Evolutionary conservation across 1,140 invertebrate genomes (phyloP), one percentile per base, ranked within the genome.

Genomic region (Batillaria attramentaria): DNA sequence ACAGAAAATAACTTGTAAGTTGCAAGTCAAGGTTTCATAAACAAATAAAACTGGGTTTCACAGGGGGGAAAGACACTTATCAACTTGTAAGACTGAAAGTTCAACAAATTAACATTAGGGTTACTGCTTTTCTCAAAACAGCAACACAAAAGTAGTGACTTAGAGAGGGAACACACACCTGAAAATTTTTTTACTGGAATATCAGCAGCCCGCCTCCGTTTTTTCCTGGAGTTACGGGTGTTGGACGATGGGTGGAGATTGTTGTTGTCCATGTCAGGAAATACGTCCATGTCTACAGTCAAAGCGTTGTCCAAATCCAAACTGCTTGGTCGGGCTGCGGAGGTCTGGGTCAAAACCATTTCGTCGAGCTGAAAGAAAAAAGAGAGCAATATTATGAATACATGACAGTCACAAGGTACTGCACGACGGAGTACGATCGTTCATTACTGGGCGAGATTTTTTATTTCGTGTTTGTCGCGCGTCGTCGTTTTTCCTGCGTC

Each of bases 171-270:
- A 70, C 28, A 80, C 77, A 84, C 75, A 90, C 89, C 89, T 72
- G 84, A 80, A 83, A 90, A 90, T 77, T 87, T 88, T 82, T 89
- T 89, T 10, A 86, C 85, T 69, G 84, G 84, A 77, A 84, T 84
- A 60, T 87, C 87, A 66, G 87, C 83, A 72, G 89, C 88, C 73
- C 84, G 84, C 77, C 85, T 84, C 66, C 84, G 87, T 72, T 89
- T 89, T 77, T 87, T 87, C 72, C 86, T 84, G 62, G 84, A 86
- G 74, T 83, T 85, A 35, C 73, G 74, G 69, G 81, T 80, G 33
- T 60, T 69, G 42, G 79, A 83, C 42, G 50, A 70, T 33, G 77
- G 81, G 33, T 82, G 79, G 46, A 77, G 80, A 74, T 82, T 84
- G 76, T 86, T 86, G 46, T 86, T 84, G 66, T 85, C 84, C 31